phyloP scores from a whole-genome alignment of 1,140 invertebrate genomes.

The Stenopsyche tienmushanensis region DNA sequence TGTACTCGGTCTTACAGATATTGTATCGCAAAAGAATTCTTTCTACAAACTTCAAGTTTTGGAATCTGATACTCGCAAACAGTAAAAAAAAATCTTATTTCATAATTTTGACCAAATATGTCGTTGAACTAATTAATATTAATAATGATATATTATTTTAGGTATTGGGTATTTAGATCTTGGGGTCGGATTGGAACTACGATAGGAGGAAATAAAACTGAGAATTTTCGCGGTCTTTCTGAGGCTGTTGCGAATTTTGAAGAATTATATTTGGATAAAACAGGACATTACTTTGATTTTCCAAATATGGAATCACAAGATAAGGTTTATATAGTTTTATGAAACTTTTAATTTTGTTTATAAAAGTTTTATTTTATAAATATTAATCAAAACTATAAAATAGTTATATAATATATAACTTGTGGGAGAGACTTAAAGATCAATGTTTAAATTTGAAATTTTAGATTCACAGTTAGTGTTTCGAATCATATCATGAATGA shows the following conservation, averaged over 20 bases:
- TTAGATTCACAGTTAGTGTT: too few species aligned
- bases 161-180: slow-evolving; percentile 82
- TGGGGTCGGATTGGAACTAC: slow-evolving; percentile 97
- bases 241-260: slow-evolving; percentile 71
- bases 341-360: too few species aligned
- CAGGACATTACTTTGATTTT: slow-evolving; percentile 76
- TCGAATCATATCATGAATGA: too few species aligned
- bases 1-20: slow-evolving; percentile 82
- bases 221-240: slow-evolving; percentile 56
- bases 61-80: slow-evolving; percentile 68
- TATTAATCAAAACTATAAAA: too few species aligned
- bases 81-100: slow-evolving; percentile 53
- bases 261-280: slow-evolving; percentile 77
- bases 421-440: too few species aligned
- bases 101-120: too few species aligned
- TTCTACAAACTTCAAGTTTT: slow-evolving; percentile 95
- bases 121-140: too few species aligned
- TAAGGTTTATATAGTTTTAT: background rate
- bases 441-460: too few species aligned
- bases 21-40: slow-evolving; percentile 85
- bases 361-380: too few species aligned
- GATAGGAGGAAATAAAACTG: slow-evolving; percentile 80
- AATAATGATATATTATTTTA: slow-evolving; percentile 44
- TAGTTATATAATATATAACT: too few species aligned
- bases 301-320: background rate